These are phyloP conservation scores for Alaudala cheleensis DNA, from an alignment of 2,113 vertebrate species.

Conservation along the genomic window DNA sequence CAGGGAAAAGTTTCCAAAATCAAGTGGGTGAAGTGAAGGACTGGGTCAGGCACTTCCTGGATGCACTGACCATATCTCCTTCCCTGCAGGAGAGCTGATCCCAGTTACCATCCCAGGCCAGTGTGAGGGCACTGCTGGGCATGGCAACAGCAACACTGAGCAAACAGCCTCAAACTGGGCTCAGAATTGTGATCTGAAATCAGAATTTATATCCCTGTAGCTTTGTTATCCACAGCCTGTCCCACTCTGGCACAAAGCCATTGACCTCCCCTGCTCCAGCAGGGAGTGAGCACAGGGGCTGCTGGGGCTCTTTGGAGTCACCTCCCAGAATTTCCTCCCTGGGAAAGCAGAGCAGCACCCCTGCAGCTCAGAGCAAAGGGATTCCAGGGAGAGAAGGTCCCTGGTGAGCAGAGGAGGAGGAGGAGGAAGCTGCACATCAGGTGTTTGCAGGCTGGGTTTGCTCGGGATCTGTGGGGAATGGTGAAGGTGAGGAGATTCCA, in stretches of 20 bases:
- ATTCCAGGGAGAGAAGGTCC: background rate
- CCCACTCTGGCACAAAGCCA: background rate
- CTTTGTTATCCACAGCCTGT: background rate
- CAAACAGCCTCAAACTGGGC: background rate
- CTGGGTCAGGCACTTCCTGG: background rate
- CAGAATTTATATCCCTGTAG: background rate
- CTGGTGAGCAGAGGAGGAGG: accelerated
- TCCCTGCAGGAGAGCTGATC: background rate
- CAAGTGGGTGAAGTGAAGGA: background rate
- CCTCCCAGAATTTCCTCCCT: accelerated
- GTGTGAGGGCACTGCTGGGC: background rate
- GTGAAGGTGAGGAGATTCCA: too few relatives aligned
- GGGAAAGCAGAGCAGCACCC: background rate
- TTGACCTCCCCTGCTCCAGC: background rate
- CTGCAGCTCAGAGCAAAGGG: background rate
- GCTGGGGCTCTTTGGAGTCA: background rate
- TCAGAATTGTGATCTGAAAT: background rate
- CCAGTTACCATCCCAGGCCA: background rate
- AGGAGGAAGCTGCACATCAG: background rate
- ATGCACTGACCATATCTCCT: background rate
- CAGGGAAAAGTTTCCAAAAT: background rate
- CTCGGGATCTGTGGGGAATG: too few relatives aligned
- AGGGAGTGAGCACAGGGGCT: background rate
- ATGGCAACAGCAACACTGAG: background rate
- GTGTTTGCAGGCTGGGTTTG: background rate